Evolutionary conservation across 1,140 invertebrate genomes (phyloP).

Genomic region (Micrasema minimum): DNA sequence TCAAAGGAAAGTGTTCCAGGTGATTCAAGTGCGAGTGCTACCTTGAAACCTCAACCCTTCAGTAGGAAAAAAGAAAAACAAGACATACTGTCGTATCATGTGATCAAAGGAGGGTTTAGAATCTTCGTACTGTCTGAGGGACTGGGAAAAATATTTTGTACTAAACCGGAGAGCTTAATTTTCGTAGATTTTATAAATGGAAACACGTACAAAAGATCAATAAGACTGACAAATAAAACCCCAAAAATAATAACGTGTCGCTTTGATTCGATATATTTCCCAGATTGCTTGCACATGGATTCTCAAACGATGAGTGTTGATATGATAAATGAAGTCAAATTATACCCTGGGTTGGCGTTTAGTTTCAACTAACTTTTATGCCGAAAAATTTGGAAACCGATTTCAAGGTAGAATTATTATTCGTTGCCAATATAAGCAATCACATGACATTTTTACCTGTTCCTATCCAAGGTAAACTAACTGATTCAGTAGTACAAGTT

Average conservation of each 20-base stretch:
- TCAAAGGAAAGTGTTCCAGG: no score
- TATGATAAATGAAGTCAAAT: constrained; percentile 13
- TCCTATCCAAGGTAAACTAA: constrained; percentile 16
- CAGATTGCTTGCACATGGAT: constrained; percentile 29
- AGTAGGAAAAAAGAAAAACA: neutral
- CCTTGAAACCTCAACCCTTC: neutral
- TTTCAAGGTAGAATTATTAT: constrained; percentile 28
- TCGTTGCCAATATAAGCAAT: constrained; percentile 22
- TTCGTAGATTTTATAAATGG: constrained; percentile 30
- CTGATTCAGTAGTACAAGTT: constrained; percentile 6
- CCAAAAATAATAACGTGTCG: constrained; percentile 8
- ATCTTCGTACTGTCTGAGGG: constrained; percentile 6
- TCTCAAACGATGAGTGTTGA: constrained; percentile 21
- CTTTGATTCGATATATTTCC: constrained; percentile 21
- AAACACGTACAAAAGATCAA: constrained; percentile 19
- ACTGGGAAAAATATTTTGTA: constrained; percentile 17
- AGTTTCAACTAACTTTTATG: constrained; percentile 18
- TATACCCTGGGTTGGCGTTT: constrained; percentile 22
- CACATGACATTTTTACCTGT: constrained; percentile 28
- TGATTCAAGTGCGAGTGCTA: no score
- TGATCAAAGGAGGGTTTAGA: neutral
- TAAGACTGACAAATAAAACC: constrained; percentile 29
- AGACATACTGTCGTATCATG: neutral
- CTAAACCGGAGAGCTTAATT: constrained; percentile 24
- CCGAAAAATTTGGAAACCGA: constrained; percentile 15